Evolutionary conservation across 2,888 invertebrate genomes (phyloP).

Genomic region (Teleogryllus oceanicus): DNA sequence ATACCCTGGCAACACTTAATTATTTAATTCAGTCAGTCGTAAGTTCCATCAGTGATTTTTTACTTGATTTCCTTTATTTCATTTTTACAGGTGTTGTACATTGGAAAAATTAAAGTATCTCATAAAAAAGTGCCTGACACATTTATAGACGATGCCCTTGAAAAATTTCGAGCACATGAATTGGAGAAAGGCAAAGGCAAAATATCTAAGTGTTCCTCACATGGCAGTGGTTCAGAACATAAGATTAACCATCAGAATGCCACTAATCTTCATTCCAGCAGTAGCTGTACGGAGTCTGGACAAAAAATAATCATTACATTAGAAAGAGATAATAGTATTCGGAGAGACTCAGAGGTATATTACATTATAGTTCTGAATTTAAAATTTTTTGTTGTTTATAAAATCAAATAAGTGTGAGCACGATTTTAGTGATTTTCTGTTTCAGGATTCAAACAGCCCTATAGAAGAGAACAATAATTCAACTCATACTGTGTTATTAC

Average conservation of each 20-base stretch:
- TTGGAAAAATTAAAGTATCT: conserved; percentile 86
- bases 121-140: conserved; percentile 82
- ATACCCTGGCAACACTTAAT: too few species aligned
- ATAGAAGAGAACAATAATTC: not conserved
- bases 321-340: not conserved
- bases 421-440: not conserved
- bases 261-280: not conserved
- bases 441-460: not conserved
- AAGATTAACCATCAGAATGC: not conserved
- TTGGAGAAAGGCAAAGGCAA: conserved; percentile 58
- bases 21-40: too few species aligned
- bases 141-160: conserved; percentile 85
- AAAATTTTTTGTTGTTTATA: too few species aligned
- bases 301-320: not conserved
- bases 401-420: too few species aligned
- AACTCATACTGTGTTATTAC: too few species aligned
- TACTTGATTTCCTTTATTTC: not conserved
- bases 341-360: not conserved
- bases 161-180: conserved; percentile 77
- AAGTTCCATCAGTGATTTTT: not conserved
- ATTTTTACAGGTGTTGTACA: conserved; percentile 70
- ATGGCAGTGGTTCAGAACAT: not conserved
- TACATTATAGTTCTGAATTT: too few species aligned
- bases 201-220: not conserved
- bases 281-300: not conserved